A percentile compares a stretch with the other conserved stretches of the same genome.
Conservation (phyloP, 2,113 vertebrate genomes). For the Bettongia penicillata region DNA sequence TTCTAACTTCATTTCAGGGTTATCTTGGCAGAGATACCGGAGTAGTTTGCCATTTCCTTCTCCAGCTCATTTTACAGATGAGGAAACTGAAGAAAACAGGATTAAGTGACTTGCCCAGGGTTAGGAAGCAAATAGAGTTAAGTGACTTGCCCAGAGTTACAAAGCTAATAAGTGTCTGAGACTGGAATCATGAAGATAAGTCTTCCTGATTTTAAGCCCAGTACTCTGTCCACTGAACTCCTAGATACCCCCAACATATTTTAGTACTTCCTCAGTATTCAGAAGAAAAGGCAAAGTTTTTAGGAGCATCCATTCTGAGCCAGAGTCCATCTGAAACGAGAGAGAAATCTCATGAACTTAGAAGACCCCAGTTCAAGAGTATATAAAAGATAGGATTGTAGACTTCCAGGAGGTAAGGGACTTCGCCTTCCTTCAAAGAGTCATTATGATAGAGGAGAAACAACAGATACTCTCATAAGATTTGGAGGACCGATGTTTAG, state of each 20-base stretch:
- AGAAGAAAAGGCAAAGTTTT: not conserved
- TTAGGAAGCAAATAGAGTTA: not conserved
- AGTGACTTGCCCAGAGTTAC: not conserved
- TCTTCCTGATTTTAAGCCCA: not conserved
- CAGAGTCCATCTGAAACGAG: not conserved
- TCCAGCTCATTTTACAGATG: not conserved
- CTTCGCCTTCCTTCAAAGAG: not conserved
- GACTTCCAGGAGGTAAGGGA: not conserved
- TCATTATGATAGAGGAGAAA: not conserved
- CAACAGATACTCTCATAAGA: not conserved
- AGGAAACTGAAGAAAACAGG: not conserved
- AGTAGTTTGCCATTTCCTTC: not conserved
- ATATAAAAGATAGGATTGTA: not conserved
- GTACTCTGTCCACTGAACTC: not conserved
- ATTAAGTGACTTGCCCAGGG: not conserved
- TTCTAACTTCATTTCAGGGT: not conserved
- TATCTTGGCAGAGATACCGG: not conserved
- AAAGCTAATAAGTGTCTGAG: not conserved
- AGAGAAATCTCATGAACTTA: not conserved
- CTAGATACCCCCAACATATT: not conserved
- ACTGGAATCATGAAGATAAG: not conserved
- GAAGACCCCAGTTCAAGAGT: not conserved
- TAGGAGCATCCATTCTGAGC: not conserved
- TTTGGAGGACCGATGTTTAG: not conserved
- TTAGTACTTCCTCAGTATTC: not conserved